A percentile compares a stretch with the other conserved stretches of the same genome.
Conservation (phyloP, 2,113 vertebrate species). For the Coryphaenoides rupestris region DNA sequence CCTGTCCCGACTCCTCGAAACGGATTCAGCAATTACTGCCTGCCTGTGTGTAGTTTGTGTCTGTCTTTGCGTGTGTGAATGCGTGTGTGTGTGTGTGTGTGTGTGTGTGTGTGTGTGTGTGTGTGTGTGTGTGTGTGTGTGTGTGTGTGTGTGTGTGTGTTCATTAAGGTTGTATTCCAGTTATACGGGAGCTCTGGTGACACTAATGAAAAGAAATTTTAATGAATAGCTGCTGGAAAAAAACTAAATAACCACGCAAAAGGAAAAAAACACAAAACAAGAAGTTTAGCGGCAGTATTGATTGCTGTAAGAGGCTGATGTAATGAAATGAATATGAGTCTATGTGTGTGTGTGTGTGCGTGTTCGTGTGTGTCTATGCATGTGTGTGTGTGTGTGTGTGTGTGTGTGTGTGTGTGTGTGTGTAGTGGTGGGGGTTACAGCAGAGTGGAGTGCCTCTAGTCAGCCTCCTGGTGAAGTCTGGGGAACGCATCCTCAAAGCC, state of each 20-base stretch:
- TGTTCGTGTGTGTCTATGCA: slow-evolving; percentile 25
- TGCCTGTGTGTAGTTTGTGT: slow-evolving; percentile 41
- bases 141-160: background rate
- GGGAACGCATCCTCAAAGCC: slow-evolving; percentile 67
- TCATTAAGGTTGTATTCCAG: slow-evolving; percentile 56
- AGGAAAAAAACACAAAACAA: slow-evolving; percentile 41
- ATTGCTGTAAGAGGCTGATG: slow-evolving; percentile 64
- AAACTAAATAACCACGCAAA: slow-evolving; percentile 46
- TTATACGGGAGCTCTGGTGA: slow-evolving; percentile 51
- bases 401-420: too few relatives aligned
- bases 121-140: background rate
- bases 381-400: slow-evolving; percentile 48
- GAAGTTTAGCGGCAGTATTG: slow-evolving; percentile 55
- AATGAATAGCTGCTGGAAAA: slow-evolving; percentile 49
- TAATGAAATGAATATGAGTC: slow-evolving; percentile 68
- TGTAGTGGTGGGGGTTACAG: slow-evolving; percentile 31
- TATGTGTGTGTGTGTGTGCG: slow-evolving; percentile 57
- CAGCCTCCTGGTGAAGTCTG: slow-evolving; percentile 63
- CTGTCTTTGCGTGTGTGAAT: background rate
- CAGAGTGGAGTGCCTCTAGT: slow-evolving; percentile 60
- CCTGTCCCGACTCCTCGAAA: slow-evolving; percentile 22
- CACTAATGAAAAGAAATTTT: slow-evolving; percentile 66
- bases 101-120: background rate
- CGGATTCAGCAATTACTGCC: slow-evolving; percentile 44
- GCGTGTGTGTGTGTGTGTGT: background rate